Evolutionary conservation across 2,888 invertebrate genomes (phyloP).

Genomic region (Ichneumoninae sp.): DNA sequence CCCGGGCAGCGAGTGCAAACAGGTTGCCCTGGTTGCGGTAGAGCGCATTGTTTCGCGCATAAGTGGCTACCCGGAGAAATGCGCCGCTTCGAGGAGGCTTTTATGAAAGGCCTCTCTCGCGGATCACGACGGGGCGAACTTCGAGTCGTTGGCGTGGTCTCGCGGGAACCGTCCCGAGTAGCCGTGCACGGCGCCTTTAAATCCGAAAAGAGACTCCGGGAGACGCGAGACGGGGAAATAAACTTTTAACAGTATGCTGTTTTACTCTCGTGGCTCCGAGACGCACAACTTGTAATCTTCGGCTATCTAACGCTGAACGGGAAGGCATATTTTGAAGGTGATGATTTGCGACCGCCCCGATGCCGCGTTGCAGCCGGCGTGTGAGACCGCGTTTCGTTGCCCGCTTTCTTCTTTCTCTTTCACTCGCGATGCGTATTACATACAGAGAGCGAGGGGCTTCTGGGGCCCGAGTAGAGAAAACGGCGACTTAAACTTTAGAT

Average conservation of each 20-base stretch:
- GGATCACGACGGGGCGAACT: slow-evolving; percentile 32
- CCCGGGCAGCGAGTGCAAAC: slow-evolving; percentile 62
- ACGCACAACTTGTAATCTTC: slow-evolving; percentile 80
- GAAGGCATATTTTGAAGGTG: slow-evolving; percentile 76
- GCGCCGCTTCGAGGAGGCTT: slow-evolving; percentile 55
- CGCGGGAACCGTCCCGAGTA: slow-evolving; percentile 3
- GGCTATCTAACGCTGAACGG: slow-evolving; percentile 80
- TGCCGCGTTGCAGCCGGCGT: slow-evolving; percentile 70
- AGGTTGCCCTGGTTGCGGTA: slow-evolving; percentile 60
- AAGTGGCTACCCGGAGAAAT: slow-evolving; percentile 64
- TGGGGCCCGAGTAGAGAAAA: slow-evolving; percentile 67
- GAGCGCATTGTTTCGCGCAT: slow-evolving; percentile 65
- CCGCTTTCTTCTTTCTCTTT: slow-evolving; percentile 26
- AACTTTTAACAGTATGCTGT: slow-evolving; percentile 23
- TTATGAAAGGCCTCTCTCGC: slow-evolving; percentile 51
- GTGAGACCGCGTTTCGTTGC: slow-evolving; percentile 33
- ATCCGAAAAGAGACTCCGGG: slow-evolving; percentile 25
- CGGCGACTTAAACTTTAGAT: slow-evolving; percentile 81
- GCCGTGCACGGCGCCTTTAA: neutral
- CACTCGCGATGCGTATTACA: slow-evolving; percentile 8
- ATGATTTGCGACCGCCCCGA: slow-evolving; percentile 83
- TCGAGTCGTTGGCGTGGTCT: slow-evolving; percentile 38
- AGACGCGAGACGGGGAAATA: slow-evolving; percentile 13
- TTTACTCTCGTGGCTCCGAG: slow-evolving; percentile 47
- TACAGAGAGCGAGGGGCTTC: slow-evolving; percentile 10